phyloP scores from a whole-genome alignment of 2,888 invertebrate genomes.

The Pharmacophagus antenor region DNA sequence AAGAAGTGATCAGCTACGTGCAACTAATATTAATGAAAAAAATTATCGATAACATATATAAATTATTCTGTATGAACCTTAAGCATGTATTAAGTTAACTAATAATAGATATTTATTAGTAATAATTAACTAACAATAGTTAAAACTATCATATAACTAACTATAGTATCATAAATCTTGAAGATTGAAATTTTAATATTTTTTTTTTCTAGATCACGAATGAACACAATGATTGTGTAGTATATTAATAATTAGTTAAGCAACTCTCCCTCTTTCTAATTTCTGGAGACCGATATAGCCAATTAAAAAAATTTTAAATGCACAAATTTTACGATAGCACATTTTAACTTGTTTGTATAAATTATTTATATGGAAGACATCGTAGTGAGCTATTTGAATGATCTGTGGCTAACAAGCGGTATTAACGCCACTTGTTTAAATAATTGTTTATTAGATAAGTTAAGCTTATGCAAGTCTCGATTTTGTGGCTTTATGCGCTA shows the following conservation, averaged over 20 bases:
- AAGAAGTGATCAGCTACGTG: constrained; percentile 7
- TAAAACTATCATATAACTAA: no score
- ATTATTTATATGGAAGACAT: constrained; percentile 73
- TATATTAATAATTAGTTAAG: no score
- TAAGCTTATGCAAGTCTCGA: constrained; percentile 14
- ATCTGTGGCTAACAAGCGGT: constrained; percentile 35
- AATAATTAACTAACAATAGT: no score
- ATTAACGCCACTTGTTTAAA: constrained; percentile 53
- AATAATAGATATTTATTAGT: no score
- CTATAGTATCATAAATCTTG: no score
- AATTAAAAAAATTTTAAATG: constrained; percentile 35
- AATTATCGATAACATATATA: not conserved
- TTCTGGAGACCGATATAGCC: not conserved
- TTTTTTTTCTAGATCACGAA: not conserved
- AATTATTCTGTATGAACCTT: not conserved
- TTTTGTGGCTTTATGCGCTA: not conserved
- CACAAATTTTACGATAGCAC: constrained; percentile 63
- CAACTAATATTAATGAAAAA: not conserved
- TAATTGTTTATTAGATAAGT: constrained; percentile 44
- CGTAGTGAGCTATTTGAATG: constrained; percentile 67
- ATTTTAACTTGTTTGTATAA: constrained; percentile 60
- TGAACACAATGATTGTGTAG: no score
- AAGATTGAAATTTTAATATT: not conserved
- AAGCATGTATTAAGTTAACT: not conserved
- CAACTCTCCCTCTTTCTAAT: no score